These are phyloP conservation scores for Aspiorhynchus laticeps DNA, from an alignment of 2,113 vertebrate species.

Conservation along the genomic window DNA sequence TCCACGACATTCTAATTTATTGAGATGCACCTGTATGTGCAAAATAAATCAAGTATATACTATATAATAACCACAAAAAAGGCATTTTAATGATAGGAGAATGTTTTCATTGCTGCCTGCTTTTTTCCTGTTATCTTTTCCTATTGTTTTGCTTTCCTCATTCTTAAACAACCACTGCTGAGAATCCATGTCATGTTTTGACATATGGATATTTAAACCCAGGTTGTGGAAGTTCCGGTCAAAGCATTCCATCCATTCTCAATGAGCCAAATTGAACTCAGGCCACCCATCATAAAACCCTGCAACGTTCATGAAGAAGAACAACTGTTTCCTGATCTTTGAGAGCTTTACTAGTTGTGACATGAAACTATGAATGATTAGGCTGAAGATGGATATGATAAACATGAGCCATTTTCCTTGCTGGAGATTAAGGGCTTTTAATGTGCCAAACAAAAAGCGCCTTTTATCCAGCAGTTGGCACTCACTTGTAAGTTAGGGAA, in stretches of 20 bases:
- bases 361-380: slow-evolving; percentile 16
- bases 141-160: slow-evolving; percentile 6
- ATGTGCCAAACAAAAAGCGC: neutral
- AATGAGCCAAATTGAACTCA: slow-evolving; percentile 3
- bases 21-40: neutral
- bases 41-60: neutral
- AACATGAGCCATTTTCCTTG: slow-evolving; percentile 36
- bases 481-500: slow-evolving; percentile 38
- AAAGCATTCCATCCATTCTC: slow-evolving; percentile 29
- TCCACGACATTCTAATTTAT: no score
- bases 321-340: slow-evolving; percentile 30
- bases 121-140: slow-evolving; percentile 9
- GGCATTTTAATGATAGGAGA: neutral
- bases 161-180: neutral
- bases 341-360: slow-evolving; percentile 29
- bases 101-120: neutral
- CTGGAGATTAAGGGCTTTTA: slow-evolving; percentile 37
- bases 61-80: neutral
- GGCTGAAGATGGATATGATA: slow-evolving; percentile 13
- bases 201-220: slow-evolving; percentile 21
- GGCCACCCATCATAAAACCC: slow-evolving; percentile 12
- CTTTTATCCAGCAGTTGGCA: slow-evolving; percentile 47
- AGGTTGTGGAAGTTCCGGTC: slow-evolving; percentile 4
- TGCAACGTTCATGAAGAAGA: slow-evolving; percentile 45
- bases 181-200: slow-evolving; percentile 9